Conservation (phyloP, 2,888 invertebrate species). For the Parnassius apollo region DNA sequence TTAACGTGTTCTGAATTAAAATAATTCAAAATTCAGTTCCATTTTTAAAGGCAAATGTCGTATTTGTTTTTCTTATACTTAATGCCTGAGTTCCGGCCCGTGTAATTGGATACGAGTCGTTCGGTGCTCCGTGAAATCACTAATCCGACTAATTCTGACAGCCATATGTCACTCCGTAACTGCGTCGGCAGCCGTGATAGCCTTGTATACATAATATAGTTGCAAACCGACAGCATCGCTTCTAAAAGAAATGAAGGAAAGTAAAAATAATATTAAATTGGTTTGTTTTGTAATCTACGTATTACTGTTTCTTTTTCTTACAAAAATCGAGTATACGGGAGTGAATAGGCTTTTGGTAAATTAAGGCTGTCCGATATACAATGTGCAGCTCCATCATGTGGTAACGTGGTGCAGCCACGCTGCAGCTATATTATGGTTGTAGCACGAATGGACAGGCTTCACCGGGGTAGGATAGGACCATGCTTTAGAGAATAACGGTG, state of each 20-base stretch:
- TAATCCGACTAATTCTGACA: constrained; percentile 81
- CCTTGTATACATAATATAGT: constrained; percentile 29
- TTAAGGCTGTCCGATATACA: too few relatives aligned
- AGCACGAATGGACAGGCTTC: too few relatives aligned
- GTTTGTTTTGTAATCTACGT: neutral
- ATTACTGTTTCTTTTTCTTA: too few relatives aligned
- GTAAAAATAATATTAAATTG: too few relatives aligned
- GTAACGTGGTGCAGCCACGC: too few relatives aligned
- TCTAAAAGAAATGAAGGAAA: too few relatives aligned
- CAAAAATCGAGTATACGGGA: too few relatives aligned
- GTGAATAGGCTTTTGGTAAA: too few relatives aligned
- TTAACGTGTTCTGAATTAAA: constrained; percentile 51
- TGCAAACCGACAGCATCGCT: neutral
- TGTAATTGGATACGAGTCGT: constrained; percentile 74
- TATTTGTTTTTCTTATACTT: constrained; percentile 56
- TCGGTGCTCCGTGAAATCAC: constrained; percentile 75
- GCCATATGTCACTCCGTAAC: constrained; percentile 77
- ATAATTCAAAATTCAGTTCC: constrained; percentile 54
- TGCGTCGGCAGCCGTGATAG: constrained; percentile 44
- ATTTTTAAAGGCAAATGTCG: constrained; percentile 59
- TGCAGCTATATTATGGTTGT: too few relatives aligned
- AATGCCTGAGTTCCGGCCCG: constrained; percentile 64
- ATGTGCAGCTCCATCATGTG: too few relatives aligned
- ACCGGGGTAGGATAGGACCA: too few relatives aligned
- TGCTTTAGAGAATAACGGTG: too few relatives aligned